Evolutionary conservation across 2,888 invertebrate species (phyloP).

Genomic region (Quadroppia sp.): DNA sequence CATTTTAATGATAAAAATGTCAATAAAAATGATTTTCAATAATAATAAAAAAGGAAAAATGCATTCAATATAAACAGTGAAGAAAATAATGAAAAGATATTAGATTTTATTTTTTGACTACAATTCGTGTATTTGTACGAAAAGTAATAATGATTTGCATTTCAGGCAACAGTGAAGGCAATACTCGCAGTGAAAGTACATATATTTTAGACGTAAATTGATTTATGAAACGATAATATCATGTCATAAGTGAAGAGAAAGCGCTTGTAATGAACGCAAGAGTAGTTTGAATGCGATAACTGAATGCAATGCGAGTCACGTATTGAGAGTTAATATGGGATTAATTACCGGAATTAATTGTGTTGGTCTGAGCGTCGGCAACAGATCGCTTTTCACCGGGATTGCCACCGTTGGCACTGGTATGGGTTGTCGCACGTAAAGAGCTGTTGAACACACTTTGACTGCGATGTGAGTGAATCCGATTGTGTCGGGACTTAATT

Average conservation of each 20-base stretch:
- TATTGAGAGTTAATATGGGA: slow-evolving; percentile 17
- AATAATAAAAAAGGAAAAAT: slow-evolving; percentile 1
- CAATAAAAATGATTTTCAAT: not conserved
- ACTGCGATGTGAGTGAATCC: slow-evolving; percentile 28
- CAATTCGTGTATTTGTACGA: slow-evolving; percentile 9
- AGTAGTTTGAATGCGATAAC: not conserved
- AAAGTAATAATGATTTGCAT: not conserved
- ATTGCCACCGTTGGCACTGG: slow-evolving; percentile 23
- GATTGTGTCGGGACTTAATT: slow-evolving; percentile 25
- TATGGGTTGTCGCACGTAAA: not conserved
- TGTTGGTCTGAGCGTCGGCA: slow-evolving; percentile 78
- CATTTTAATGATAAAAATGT: slow-evolving; percentile 24
- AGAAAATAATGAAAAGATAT: not conserved
- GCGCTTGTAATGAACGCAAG: not conserved
- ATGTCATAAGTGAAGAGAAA: not conserved
- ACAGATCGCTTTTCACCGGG: slow-evolving; percentile 55
- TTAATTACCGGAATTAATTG: slow-evolving; percentile 80
- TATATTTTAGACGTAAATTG: slow-evolving; percentile 10
- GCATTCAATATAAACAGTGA: not conserved
- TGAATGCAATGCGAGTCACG: slow-evolving; percentile 23
- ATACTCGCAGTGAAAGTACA: not conserved
- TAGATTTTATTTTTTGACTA: not conserved
- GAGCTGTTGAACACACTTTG: slow-evolving; percentile 29
- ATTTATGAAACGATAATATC: not conserved
- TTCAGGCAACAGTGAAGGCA: not conserved